Percentiles rank a stretch among this genome's conserved stretches.
Evolutionary conservation across 2,797 vertebrate genomes (phyloP).

Genomic region (Aeoliscus strigatus): DNA sequence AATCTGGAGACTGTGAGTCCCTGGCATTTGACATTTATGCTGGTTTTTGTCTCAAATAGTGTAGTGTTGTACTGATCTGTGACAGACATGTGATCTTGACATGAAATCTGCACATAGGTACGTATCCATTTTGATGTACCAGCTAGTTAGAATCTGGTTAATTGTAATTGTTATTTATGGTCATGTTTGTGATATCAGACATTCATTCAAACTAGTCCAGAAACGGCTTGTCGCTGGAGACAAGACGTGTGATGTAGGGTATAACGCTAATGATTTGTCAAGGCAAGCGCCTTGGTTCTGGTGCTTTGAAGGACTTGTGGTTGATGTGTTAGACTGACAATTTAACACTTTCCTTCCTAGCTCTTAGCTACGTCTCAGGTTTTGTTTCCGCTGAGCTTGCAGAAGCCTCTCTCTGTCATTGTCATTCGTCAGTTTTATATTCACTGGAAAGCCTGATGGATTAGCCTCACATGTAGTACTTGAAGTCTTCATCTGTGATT

Average conservation of each 20-base stretch:
- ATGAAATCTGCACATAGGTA: too few species aligned
- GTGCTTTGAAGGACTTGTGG: constrained; percentile 21
- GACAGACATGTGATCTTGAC: too few species aligned
- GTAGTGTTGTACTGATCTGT: too few species aligned
- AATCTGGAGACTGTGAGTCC: too few species aligned
- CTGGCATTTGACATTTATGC: too few species aligned
- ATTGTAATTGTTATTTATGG: not conserved
- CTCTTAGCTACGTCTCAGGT: constrained; percentile 22
- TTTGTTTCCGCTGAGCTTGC: constrained; percentile 40
- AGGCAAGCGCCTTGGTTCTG: constrained; percentile 45
- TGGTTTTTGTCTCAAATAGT: too few species aligned
- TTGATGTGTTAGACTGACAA: constrained; percentile 36
- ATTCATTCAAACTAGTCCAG: constrained; percentile 29
- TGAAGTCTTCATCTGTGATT: constrained; percentile 69
- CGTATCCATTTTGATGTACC: too few species aligned
- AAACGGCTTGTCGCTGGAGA: too few species aligned
- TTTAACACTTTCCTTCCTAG: constrained; percentile 34
- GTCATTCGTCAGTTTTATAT: constrained; percentile 39
- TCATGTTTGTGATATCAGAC: constrained; percentile 27
- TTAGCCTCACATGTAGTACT: constrained; percentile 61
- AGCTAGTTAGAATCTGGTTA: too few species aligned
- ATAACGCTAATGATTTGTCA: constrained; percentile 49
- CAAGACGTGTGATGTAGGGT: constrained; percentile 46
- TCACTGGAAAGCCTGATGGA: constrained; percentile 53
- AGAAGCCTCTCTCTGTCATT: constrained; percentile 32